Evolutionary conservation across 2,888 invertebrate genomes (phyloP).

Genomic region (Arge pagana): DNA sequence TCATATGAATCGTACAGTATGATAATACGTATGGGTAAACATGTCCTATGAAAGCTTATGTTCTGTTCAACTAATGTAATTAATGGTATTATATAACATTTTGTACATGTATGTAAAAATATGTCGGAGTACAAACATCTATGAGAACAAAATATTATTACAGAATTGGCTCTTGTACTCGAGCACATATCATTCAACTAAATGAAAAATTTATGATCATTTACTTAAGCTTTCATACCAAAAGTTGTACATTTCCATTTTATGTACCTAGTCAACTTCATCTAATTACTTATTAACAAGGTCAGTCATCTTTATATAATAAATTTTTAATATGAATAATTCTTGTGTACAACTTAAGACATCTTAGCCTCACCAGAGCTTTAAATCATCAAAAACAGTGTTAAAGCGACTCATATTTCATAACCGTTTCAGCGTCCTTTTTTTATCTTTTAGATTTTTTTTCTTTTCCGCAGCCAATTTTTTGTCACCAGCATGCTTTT

Average conservation of each 20-base stretch:
- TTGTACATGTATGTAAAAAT: slow-evolving; percentile 56
- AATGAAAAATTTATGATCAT: too few relatives aligned
- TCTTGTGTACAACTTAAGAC: slow-evolving; percentile 47
- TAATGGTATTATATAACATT: slow-evolving; percentile 39
- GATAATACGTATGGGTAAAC: too few relatives aligned
- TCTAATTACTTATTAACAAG: slow-evolving; percentile 42
- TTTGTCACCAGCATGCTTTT: slow-evolving; percentile 85
- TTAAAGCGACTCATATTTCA: slow-evolving; percentile 60
- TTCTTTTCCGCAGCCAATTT: slow-evolving; percentile 74
- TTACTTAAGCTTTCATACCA: too few relatives aligned
- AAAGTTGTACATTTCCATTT: slow-evolving; percentile 32
- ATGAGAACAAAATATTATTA: too few relatives aligned
- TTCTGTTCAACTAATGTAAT: slow-evolving; percentile 47
- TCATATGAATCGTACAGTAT: too few relatives aligned
- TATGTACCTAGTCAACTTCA: slow-evolving; percentile 36
- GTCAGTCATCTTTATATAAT: slow-evolving; percentile 44
- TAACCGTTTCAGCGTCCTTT: slow-evolving; percentile 83
- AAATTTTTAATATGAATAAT: slow-evolving; percentile 48
- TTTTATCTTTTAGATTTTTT: slow-evolving; percentile 80
- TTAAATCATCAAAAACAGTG: slow-evolving; percentile 23
- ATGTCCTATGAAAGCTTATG: slow-evolving; percentile 47
- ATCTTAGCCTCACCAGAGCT: slow-evolving; percentile 45
- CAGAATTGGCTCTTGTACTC: too few relatives aligned
- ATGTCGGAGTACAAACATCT: slow-evolving; percentile 48
- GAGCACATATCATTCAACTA: too few relatives aligned